These are phyloP conservation scores for Xiphydria camelus DNA, from an alignment of 2,888 invertebrate genomes.

Conservation along the genomic window DNA sequence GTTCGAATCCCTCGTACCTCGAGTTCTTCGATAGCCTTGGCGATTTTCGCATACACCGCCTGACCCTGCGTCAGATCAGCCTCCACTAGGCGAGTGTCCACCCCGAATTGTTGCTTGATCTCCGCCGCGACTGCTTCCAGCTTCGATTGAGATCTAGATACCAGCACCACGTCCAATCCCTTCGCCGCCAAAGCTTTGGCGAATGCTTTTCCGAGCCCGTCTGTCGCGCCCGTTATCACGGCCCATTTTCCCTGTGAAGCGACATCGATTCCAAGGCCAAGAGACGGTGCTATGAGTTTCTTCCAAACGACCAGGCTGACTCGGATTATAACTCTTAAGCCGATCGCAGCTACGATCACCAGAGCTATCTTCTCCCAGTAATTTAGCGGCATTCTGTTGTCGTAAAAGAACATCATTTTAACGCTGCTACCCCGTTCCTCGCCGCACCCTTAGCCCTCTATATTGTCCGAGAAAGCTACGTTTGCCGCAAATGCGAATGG, in stretches of 20 bases:
- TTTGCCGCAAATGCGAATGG: too few relatives aligned
- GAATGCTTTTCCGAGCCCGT: conserved; percentile 88
- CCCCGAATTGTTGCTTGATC: conserved; percentile 72
- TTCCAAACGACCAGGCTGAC: conserved; percentile 42
- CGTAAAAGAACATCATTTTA: too few relatives aligned
- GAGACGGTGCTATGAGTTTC: conserved; percentile 45
- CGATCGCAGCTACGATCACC: conserved; percentile 43
- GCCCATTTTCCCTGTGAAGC: conserved; percentile 51
- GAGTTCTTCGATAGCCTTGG: conserved; percentile 65
- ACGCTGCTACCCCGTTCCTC: too few relatives aligned
- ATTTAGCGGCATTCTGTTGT: conserved; percentile 46
- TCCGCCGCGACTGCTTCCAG: conserved; percentile 72
- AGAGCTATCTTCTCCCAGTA: conserved; percentile 51
- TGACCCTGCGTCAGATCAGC: conserved; percentile 79
- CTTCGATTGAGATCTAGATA: conserved; percentile 77
- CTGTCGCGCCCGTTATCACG: conserved; percentile 85
- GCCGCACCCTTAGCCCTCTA: too few relatives aligned
- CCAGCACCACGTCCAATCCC: conserved; percentile 77
- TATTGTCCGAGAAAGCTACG: neutral
- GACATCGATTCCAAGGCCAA: conserved; percentile 48
- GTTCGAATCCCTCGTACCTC: conserved; percentile 37
- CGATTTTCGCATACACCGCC: conserved; percentile 74
- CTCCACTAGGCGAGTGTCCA: conserved; percentile 77
- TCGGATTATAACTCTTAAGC: conserved; percentile 41
- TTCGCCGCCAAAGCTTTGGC: conserved; percentile 75